Percentiles rank a stretch among this genome's conserved stretches.
These are phyloP conservation scores for Kuschelorhynchus macadamiae DNA, from an alignment of 2,888 invertebrate species.

Conservation along the genomic window DNA sequence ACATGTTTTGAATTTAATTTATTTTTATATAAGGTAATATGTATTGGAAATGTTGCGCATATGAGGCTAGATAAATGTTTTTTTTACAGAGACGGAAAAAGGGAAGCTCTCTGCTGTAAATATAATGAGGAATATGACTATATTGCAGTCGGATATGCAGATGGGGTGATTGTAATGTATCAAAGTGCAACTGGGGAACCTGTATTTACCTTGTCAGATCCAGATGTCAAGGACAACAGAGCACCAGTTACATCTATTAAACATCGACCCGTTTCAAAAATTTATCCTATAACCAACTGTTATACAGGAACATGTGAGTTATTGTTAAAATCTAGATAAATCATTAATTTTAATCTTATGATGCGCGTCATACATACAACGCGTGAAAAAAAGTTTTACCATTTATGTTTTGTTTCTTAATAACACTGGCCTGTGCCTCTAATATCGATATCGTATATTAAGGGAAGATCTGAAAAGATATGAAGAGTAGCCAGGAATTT, in stretches of 20 bases:
- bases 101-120: slow-evolving; percentile 57
- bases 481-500: no score
- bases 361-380: no score
- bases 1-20: no score
- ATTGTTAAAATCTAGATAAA: neutral
- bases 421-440: no score
- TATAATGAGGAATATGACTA: slow-evolving; percentile 75
- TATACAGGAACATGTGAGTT: slow-evolving; percentile 74
- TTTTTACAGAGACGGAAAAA: slow-evolving; percentile 53
- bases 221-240: slow-evolving; percentile 64
- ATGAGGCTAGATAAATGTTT: no score
- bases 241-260: slow-evolving; percentile 75
- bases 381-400: no score
- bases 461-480: no score
- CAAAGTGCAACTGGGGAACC: slow-evolving; percentile 70
- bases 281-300: slow-evolving; percentile 74
- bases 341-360: no score
- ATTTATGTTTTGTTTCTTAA: no score
- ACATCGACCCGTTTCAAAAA: slow-evolving; percentile 74
- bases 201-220: slow-evolving; percentile 70
- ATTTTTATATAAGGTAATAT: no score
- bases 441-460: no score
- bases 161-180: slow-evolving; percentile 74
- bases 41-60: no score
- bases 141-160: slow-evolving; percentile 74